Evolutionary conservation across 2,888 invertebrate genomes (phyloP).

Genomic region (Apamea crenata): DNA sequence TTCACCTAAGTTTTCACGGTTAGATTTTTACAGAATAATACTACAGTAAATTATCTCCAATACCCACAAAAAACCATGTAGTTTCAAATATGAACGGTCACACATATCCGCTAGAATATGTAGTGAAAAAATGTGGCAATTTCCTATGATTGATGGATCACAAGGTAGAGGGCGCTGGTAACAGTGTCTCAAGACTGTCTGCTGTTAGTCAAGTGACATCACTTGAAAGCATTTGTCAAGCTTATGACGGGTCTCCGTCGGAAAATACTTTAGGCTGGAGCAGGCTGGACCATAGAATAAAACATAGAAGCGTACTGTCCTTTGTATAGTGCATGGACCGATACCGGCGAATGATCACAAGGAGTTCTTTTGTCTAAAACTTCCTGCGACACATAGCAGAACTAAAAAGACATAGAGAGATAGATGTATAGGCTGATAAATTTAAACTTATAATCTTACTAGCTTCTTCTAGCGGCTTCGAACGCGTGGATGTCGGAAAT

Average conservation of each 20-base stretch:
- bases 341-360: no score
- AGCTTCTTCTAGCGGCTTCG: no score
- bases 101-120: neutral
- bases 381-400: neutral
- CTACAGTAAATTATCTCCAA: neutral
- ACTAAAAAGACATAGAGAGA: no score
- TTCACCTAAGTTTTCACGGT: no score
- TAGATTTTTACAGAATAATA: no score
- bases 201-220: slow-evolving; percentile 43
- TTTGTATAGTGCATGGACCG: neutral
- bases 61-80: neutral
- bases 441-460: no score
- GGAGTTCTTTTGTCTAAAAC: neutral
- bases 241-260: slow-evolving; percentile 43
- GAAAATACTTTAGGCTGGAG: slow-evolving; percentile 25
- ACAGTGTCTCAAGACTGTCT: slow-evolving; percentile 39
- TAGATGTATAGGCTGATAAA: no score
- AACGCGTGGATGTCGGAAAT: no score
- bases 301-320: neutral
- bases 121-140: slow-evolving; percentile 35
- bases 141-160: slow-evolving; percentile 48
- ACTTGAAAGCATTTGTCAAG: slow-evolving; percentile 41
- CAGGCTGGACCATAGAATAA: slow-evolving; percentile 21
- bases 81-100: slow-evolving; percentile 10
- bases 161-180: slow-evolving; percentile 18